Evolutionary conservation across 2,113 vertebrate species (phyloP).

Genomic region (Antechinus flavipes): DNA sequence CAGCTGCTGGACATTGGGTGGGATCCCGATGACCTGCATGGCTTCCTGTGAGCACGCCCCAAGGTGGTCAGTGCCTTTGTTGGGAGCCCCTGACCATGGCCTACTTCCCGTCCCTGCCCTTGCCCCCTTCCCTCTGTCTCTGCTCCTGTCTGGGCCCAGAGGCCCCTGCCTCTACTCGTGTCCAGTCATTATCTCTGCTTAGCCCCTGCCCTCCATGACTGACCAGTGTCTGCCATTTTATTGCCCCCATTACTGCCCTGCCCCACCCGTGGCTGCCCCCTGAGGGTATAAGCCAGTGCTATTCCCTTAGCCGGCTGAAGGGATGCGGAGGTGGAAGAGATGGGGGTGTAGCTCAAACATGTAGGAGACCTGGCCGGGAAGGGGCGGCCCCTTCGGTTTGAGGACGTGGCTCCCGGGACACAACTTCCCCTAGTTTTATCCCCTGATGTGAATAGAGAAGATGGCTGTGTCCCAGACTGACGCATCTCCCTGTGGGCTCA

Average conservation of each 20-base stretch:
- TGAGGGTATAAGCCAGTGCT: neutral
- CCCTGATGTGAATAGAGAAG: neutral
- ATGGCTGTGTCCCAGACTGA: neutral
- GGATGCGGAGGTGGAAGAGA: neutral
- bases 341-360: neutral
- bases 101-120: neutral
- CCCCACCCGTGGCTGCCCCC: neutral
- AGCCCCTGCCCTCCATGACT: neutral
- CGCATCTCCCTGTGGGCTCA: neutral
- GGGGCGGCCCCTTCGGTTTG: neutral
- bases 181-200: neutral
- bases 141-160: neutral
- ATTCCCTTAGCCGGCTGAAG: neutral
- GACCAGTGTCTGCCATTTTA: neutral
- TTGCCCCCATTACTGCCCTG: neutral
- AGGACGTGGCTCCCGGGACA: neutral
- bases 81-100: rapidly evolving
- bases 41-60: slow-evolving; percentile 86
- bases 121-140: neutral
- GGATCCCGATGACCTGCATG: slow-evolving; percentile 96
- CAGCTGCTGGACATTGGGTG: slow-evolving; percentile 86
- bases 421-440: neutral
- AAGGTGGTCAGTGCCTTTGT: neutral
- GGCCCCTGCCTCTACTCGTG: no score
- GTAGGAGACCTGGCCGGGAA: neutral